Conservation (phyloP, 2,888 invertebrate species). For the Cepaea hortensis region DNA sequence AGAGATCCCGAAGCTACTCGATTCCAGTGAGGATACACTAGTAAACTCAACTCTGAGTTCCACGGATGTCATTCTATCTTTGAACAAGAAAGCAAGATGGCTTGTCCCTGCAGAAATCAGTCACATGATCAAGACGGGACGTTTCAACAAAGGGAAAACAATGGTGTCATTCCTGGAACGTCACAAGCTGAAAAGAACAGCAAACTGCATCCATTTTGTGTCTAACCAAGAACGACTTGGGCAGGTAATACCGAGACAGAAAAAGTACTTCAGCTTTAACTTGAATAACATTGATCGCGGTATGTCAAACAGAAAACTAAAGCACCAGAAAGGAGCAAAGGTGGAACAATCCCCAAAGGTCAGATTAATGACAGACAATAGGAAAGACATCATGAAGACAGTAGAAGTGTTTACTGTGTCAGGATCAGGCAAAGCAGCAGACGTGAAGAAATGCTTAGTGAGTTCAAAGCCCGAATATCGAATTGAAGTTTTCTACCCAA, state of each 20-base stretch:
- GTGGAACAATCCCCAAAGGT: no score
- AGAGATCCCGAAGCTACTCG: conserved; percentile 5
- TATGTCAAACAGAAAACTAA: conserved; percentile 29
- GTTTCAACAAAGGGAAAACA: conserved; percentile 12
- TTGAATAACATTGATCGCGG: conserved; percentile 16
- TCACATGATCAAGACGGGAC: conserved; percentile 49
- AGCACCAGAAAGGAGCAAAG: conserved; percentile 9
- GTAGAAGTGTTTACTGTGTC: conserved; percentile 13
- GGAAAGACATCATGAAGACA: neutral
- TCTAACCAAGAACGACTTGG: conserved; percentile 38
- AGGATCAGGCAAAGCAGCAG: neutral
- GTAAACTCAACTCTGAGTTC: conserved; percentile 15
- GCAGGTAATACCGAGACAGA: conserved; percentile 19
- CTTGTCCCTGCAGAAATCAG: conserved; percentile 57
- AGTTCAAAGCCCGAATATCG: conserved; percentile 36
- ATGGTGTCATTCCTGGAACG: conserved; percentile 50
- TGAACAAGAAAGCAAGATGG: conserved; percentile 69
- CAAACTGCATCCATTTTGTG: conserved; percentile 51
- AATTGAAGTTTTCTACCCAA: conserved; percentile 52
- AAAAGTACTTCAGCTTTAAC: conserved; percentile 46
- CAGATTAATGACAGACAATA: neutral
- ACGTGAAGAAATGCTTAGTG: neutral
- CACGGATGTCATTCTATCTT: conserved; percentile 57
- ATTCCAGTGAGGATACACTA: neutral
- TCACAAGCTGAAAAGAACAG: conserved; percentile 53